Base-by-base conservation (phyloP, 2,888 invertebrate species). In the Synanthedon vespiformis region DNA sequence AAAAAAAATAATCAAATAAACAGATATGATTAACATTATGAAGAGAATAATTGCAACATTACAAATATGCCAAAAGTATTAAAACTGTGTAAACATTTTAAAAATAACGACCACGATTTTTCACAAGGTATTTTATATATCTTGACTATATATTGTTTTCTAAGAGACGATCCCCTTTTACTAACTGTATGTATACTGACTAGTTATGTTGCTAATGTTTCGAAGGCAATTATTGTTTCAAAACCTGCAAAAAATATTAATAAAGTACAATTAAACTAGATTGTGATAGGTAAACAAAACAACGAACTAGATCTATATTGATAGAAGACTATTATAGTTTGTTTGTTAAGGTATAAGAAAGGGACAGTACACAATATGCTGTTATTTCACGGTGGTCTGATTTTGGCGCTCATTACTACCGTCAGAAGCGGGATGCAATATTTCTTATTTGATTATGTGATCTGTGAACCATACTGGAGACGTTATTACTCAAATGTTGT, bases 81-180 rank as follows among this genome's bases (percentile, higher is more conserved):
- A 79, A 80, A 81, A 81, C 79, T 77, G 75, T 74, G 81, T 80
- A 83, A 76, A 83, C 78, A 75, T 73, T 74, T 80, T 75, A 81
- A 75, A 85, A 83, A 81, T 77, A 74, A 77, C 74, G 61, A 61
- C 73, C 74, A 34, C 34, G 34, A 34, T 34, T 67, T 75, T 68
- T 69, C n/a, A 82, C 82, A 70, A 75, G 66, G 69, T 73, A 83
- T 82, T 81, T 83, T 64, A 80, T 64, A 80, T 72, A 72, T 66
- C 73, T 67, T 79, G 72, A 77, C 73, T 76, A 77, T 77, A 77
- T 72, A 72, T 65, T 65, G 65, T 68, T 70, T 68, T 62, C 66
- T 76, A 72, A 70, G 61, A 63, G 44, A 44, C 44, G 44, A 44
- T 44, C 44, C n/a, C 60, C 65, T 67, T n/a, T 59, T 68, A 70